These are phyloP conservation scores for Dysidea cf. avara DNA, from an alignment of 37 sponge, comb jelly and placozoan genomes.

Conservation along the genomic window DNA sequence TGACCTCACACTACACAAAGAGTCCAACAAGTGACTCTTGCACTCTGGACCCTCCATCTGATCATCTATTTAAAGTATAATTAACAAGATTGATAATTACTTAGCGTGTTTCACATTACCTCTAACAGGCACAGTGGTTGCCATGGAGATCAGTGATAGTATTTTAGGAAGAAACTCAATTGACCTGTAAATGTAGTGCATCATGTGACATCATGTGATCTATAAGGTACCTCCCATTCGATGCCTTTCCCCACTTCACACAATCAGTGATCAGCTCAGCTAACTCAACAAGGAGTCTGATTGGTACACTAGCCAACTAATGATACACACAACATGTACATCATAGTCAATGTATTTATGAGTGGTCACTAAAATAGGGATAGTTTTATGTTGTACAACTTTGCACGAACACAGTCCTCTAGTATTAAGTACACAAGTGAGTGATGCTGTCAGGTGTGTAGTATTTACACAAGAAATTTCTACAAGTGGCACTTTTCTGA, in stretches of 20 bases:
- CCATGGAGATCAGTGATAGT: conserved; percentile 37
- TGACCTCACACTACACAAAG: conserved; percentile 52
- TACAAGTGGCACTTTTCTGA: too few relatives aligned
- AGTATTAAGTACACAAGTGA: too few relatives aligned
- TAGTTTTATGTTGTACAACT: too few relatives aligned
- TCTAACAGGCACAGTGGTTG: conserved; percentile 20
- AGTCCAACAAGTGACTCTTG: conserved; percentile 63
- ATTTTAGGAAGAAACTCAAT: conserved; percentile 78
- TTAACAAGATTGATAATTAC: too few relatives aligned
- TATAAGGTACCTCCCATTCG: conserved; percentile 29
- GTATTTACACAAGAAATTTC: too few relatives aligned
- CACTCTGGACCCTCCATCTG: conserved; percentile 48
- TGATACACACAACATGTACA: too few relatives aligned
- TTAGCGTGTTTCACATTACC: conserved; percentile 2
- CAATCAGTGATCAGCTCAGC: conserved; percentile 48
- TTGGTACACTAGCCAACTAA: too few relatives aligned
- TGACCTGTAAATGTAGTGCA: conserved; percentile 2
- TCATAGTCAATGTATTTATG: too few relatives aligned
- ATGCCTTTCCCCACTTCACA: conserved; percentile 42
- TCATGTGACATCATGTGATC: neutral
- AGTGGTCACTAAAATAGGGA: too few relatives aligned
- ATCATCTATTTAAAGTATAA: too few relatives aligned
- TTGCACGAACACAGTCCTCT: too few relatives aligned
- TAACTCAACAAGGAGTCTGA: conserved; percentile 23
- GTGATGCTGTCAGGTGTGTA: too few relatives aligned